These are phyloP conservation scores for Pygocentrus nattereri DNA, from an alignment of 2,797 vertebrate species.

Conservation along the genomic window DNA sequence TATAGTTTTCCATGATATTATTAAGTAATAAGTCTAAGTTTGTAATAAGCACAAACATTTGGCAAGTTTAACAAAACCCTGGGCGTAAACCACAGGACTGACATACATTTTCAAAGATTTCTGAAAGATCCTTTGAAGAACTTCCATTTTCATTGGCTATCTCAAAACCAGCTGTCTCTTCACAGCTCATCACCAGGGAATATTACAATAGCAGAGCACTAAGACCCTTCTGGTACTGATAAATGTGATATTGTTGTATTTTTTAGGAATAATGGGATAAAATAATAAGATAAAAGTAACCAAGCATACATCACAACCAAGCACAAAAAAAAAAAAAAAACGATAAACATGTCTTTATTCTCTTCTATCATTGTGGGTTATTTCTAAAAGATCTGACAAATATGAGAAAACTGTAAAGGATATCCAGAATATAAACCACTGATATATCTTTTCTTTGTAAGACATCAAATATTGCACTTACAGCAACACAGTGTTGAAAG, in stretches of 20 bases:
- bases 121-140: slow-evolving; percentile 43
- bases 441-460: slow-evolving; percentile 1
- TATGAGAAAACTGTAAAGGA: slow-evolving; percentile 2
- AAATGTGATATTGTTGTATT: not conserved
- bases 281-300: not conserved
- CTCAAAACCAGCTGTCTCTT: slow-evolving; percentile 55
- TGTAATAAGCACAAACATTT: not conserved
- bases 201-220: slow-evolving; percentile 22
- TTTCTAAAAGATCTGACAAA: not conserved
- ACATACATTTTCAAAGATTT: slow-evolving; percentile 37
- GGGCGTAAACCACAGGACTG: slow-evolving; percentile 60
- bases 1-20: not conserved
- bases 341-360: not conserved
- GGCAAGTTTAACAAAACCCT: slow-evolving; percentile 47
- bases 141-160: slow-evolving; percentile 66
- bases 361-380: not conserved
- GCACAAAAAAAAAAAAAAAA: not conserved
- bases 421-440: not conserved
- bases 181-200: slow-evolving; percentile 10
- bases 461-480: slow-evolving; percentile 20
- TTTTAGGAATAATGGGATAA: not conserved
- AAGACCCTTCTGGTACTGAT: not conserved
- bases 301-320: not conserved
- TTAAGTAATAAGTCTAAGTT: not conserved
- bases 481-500: slow-evolving; percentile 14